Conservation (phyloP, 2,113 vertebrate species). For the Podocnemis expansa region DNA sequence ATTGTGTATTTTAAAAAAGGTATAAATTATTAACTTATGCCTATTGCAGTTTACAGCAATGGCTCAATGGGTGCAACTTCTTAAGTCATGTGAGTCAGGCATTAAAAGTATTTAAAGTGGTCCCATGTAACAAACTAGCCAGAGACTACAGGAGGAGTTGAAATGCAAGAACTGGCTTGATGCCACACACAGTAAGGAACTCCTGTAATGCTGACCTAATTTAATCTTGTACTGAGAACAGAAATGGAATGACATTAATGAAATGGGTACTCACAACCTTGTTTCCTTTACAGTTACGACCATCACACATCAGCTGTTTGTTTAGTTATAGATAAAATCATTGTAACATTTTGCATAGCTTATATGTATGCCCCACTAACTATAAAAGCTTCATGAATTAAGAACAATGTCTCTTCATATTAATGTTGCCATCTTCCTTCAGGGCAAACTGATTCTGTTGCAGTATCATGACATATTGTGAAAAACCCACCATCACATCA, state of each 20-base stretch:
- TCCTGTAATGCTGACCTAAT: not conserved
- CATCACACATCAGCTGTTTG: not conserved
- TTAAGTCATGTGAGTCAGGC: not conserved
- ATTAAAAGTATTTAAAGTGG: not conserved
- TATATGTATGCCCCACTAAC: accelerated
- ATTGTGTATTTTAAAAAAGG: not conserved
- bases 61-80: not conserved
- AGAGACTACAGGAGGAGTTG: not conserved
- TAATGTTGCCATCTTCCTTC: not conserved
- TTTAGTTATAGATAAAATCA: not conserved
- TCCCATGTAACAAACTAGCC: not conserved
- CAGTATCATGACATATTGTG: not conserved
- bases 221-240: not conserved
- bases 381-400: not conserved
- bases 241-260: not conserved
- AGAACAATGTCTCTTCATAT: accelerated
- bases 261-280: not conserved
- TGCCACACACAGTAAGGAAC: not conserved
- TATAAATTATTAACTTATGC: not conserved
- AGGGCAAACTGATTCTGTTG: not conserved
- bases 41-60: not conserved
- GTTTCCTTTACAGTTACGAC: not conserved
- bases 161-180: not conserved
- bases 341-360: accelerated
- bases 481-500: accelerated